Base-by-base conservation (phyloP, 2,888 invertebrate genomes). In the Sarcophaga subvicina region DNA sequence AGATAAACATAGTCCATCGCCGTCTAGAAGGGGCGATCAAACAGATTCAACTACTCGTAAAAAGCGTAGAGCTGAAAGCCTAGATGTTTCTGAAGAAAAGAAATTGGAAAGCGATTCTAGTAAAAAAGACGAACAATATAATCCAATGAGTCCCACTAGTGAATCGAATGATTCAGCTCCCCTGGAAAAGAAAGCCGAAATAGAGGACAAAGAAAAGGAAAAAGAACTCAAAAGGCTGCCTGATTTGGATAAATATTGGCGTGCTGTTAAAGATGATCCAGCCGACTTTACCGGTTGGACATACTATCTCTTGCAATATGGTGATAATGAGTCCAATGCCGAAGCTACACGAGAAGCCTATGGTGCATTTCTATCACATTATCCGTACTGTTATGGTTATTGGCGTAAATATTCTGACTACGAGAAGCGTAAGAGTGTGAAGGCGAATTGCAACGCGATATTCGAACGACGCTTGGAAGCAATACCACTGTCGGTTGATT, bases 321-420 rank as follows among this genome's bases (percentile, higher is more conserved):
- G 99, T 59, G 99, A 99, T 92, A 98, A 98, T 95, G 98, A 98
- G 96, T 98, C 98, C 92, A 98, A 99, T 93, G 96, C 98, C 88
- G 97, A 98, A 90, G 97, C 97, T 47, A 98, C 98, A 4, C 95
- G 98, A 62, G 98, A 98, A 92, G 99, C 99, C 0, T 99, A 98
- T 94, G 97, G 98, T 92, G 97, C 97, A 81, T 99, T 99, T 94
- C 95, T 99, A 89, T 96, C 96, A 45, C 97, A 98, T 92, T 99
- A 99, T 94, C 99, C 99, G 10, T 99, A 99, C 94, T 99, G 99
- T 94, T 99, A 99, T 94, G 99, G 99, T 71, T 99, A 99, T 94
- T 99, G 99, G 99, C 96, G 99, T 91, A 99, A 99, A 94, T 99
- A 98, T 94, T 98, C 99, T 60, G 99, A 99, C 93, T 97, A 98